Evolutionary conservation across 1,140 invertebrate genomes (phyloP), one percentile per base, ranked within the genome.

Genomic region (Drosophila punjabiensis): DNA sequence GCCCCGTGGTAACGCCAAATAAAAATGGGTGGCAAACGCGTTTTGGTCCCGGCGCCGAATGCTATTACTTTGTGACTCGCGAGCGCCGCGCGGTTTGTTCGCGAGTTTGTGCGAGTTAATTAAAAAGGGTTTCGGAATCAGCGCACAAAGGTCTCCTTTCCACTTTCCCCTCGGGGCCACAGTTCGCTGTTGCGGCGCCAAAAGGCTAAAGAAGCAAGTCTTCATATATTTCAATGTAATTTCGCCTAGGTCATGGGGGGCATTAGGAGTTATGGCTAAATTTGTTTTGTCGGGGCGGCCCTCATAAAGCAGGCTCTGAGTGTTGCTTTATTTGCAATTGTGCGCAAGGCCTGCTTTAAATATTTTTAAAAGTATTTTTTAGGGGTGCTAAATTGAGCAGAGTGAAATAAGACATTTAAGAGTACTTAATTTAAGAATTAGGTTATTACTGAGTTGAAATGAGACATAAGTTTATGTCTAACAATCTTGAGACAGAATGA

Each of bases 81-180:
- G 32, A 62, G 18, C 68, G 48, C 48, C 9, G n/a, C 35, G 70
- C 43, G 70, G 80, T 87, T 83, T 83, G 84, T 80, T 83, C 60
- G 64, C 76, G 66, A 78, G 60, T 80, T 88, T 83, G 76, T 88
- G 84, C 59, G 67, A 90, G 85, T 90, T 89, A 90, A 89, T 89
- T 89, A 90, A 90, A 89, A 89, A 90, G 75, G 79, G 86, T 76
- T 90, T 56, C 75, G 48, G 37, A 77, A 71, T 68, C 59, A 67
- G 41, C 59, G 18, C 55, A 55, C 61, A 65, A 64, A 82, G 71
- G 68, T 24, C 55, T 43, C 37, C 11, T 3, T 18, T 1, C 18
- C 8, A 0, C n/a, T 6, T 6, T 3, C 20, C 18, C 24, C 11
- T n/a, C 28, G 32, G 50, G 33, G 63, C 10, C 48, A 16, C 14